Evolutionary conservation across 2,888 invertebrate genomes (phyloP), one percentile per base, ranked within the genome.

Genomic region (Ectemnius lituratus): DNA sequence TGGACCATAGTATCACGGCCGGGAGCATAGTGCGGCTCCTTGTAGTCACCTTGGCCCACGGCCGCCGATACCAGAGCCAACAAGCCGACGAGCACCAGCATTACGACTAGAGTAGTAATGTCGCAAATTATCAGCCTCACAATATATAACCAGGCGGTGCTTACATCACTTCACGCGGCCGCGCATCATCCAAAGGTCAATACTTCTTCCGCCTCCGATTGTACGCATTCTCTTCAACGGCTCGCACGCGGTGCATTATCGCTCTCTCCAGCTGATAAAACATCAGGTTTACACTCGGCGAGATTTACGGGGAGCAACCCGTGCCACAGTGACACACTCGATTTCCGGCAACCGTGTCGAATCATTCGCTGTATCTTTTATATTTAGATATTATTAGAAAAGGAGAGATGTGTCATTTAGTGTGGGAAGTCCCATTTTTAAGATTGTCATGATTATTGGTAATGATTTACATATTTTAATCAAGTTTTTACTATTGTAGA

Each of bases 1-100:
- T 94, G 94, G 0, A 94, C 94, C 79, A 94, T 93, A 0, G 92
- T 92, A 0, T 92, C 92, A 57, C 89, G 89, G 20, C 87, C 88
- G 1, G 88, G 78, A 0, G 87, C 91, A 80, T 93, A 93, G 83
- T 93, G 87, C 0, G 92, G 92, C 75, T 93, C 90, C 79, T 92
- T 84, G 62, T 81, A 62, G 20, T 27, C 13, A 0, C 13, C 4
- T 1, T 14, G 60, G 11, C 75, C 79, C 13, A 68, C 63, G 27
- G 71, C 67, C 64, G 68, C 61, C 57, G 81, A 76, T 52, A 78
- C 18, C 37, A 84, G 18, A 23, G 75, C 66, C 46, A 81, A 73
- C n/a, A 80, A 63, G 28, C 71, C 37, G 58, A 72, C 78, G 59
- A 76, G 70, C 49, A 60, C 14, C 69, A 67, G 57, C 85, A 87